Evolutionary conservation across 1,140 invertebrate genomes (phyloP), one percentile per base, ranked within the genome.

Genomic region (Drosophila virilis): DNA sequence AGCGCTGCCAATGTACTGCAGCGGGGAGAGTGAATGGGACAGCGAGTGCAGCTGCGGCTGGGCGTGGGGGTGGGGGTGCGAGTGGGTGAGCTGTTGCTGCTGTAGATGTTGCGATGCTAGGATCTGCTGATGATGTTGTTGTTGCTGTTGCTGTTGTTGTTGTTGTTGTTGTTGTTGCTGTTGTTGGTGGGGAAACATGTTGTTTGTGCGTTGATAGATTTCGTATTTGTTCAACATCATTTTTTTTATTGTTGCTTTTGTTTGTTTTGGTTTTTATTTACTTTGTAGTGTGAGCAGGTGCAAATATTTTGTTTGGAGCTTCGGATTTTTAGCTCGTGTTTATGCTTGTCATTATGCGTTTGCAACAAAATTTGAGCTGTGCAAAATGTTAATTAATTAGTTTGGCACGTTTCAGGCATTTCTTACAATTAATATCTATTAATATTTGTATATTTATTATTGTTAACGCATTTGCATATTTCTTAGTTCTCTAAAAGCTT

Each of bases 201-300:
- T 83, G 78, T 71, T 80, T 77, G 84, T 80, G 69, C 79, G 77
- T 84, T 88, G 83, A 61, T 84, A 91, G 32, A 67, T 78, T 59
- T 85, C 83, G 88, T 89, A 79, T 79, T 90, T 88, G 65, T 91
- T 84, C 65, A 88, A 81, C 79, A 86, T 86, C 86, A 86, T 90
- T 90, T 90, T 90, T 90, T 90, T 35, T 28, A 17, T 54, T 40
- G 17, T 42, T 62, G n/a, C 32, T 15, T 15, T 62, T 62, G 12
- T 35, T 64, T 48, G 22, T 62, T 45, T 40, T 54, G 40, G 9
- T 32, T 57, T 67, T 28, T 28, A 28, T 28, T 28, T 28, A 28
- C 22, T 28, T 66, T 55, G 52, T 58, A 58, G 43, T 57, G 51
- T 64, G 60, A 46, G 35, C 68, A 70, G 50, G 40, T 64, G 51